Evolutionary conservation across 2,797 vertebrate species (phyloP), one percentile per base, ranked within the genome.

Genomic region (Alouatta caraya): DNA sequence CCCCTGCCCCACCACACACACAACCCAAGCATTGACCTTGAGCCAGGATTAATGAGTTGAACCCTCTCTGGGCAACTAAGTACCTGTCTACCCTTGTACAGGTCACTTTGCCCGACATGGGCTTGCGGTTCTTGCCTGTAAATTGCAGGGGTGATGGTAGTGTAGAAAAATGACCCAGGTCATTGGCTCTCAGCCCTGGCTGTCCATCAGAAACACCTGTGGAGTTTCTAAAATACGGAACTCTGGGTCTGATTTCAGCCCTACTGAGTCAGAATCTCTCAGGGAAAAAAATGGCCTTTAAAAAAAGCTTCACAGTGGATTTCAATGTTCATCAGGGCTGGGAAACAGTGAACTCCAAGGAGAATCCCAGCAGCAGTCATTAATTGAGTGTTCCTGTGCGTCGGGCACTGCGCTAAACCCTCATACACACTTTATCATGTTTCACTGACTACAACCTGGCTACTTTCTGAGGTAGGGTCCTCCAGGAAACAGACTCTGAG

Each of bases 251-350:
- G 1, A 21, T 42, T 72, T 84, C n/a, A 67, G 64, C 42, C 28
- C 95, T 42, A n/a, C 46, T 79, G 84, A 90, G 50, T 96, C 37
- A 4, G 52, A 86, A 30, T 94, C n/a, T 92, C 48, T 17, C 0
- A 4, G 44, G 73, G 52, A 33, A 9, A 4, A 48, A 79, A 50
- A 59, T 30, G 30, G 55, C n/a, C 42, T 39, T 26, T 37, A 5
- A 15, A 8, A n/a, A 73, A 81, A 48, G 46, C 67, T 75, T 83
- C 19, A n/a, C 2, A 26, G 85, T 22, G n/a, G 85, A 78, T 67
- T 85, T 70, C 46, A 46, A 48, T 55, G 39, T 61, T 70, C 22
- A n/a, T 67, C 52, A 28, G 46, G 24, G 30, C 28, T 37, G 52
- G 85, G 72, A 52, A 67, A 33, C 17, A 10, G 5, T 72, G 89